Evolutionary conservation across 2,888 invertebrate genomes (phyloP).

Genomic region (Phorcus lineatus): DNA sequence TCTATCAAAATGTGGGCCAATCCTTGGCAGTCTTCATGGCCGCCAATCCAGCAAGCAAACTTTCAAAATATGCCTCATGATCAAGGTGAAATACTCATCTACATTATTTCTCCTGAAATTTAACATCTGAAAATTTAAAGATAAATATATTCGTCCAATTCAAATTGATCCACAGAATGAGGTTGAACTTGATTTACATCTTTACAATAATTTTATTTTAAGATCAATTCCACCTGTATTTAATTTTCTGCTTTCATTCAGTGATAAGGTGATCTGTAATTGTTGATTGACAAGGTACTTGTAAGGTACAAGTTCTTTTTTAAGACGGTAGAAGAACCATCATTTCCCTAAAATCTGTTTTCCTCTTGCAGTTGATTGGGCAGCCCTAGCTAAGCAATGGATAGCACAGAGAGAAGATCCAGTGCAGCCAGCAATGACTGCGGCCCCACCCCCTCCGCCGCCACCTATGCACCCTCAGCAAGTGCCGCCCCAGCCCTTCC

Average conservation of each 20-base stretch:
- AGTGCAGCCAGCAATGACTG: background rate
- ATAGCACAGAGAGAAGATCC: conserved; percentile 78
- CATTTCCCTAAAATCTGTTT: background rate
- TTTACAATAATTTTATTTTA: too few relatives aligned
- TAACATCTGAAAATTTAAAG: too few relatives aligned
- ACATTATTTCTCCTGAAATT: too few relatives aligned
- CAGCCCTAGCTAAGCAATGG: conserved; percentile 97
- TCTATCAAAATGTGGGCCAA: conserved; percentile 64
- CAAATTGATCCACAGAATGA: too few relatives aligned
- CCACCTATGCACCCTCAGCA: conserved; percentile 36
- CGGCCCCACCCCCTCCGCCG: conserved; percentile 36
- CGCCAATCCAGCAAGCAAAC: conserved; percentile 88
- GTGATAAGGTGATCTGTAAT: background rate
- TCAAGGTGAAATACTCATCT: conserved; percentile 78
- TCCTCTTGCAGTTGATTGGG: conserved; percentile 89
- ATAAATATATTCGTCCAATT: too few relatives aligned
- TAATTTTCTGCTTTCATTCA: too few relatives aligned
- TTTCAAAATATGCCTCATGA: conserved; percentile 89
- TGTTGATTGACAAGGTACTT: background rate
- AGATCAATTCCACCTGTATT: too few relatives aligned
- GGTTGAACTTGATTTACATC: too few relatives aligned
- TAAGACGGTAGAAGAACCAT: too few relatives aligned
- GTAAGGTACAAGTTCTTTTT: background rate
- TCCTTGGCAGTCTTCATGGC: conserved; percentile 81
- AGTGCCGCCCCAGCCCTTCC: conserved; percentile 53